These are phyloP conservation scores for Pyrgilauda ruficollis DNA, from an alignment of 2,113 vertebrate species.

Conservation along the genomic window DNA sequence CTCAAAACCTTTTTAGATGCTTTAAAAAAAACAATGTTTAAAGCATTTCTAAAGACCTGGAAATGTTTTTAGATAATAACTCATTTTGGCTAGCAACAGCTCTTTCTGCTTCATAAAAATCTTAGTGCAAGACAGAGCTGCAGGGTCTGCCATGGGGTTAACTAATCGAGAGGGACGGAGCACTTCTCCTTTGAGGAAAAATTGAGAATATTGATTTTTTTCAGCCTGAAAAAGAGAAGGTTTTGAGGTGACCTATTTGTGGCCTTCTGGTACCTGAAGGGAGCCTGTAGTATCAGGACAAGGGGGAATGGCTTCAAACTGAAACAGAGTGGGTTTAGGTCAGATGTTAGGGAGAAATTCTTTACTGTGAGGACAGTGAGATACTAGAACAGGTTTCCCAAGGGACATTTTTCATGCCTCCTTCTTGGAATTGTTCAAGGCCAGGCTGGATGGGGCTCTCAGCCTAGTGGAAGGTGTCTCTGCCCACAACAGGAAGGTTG, in stretches of 20 bases:
- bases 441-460: not conserved
- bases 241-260: not conserved
- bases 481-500: not conserved
- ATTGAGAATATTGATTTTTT: not conserved
- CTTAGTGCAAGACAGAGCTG: not conserved
- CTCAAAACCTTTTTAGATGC: not conserved
- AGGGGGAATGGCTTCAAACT: not conserved
- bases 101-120: not conserved
- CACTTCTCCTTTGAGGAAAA: not conserved
- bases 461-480: not conserved
- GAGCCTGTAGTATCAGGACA: rapidly evolving
- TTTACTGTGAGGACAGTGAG: not conserved
- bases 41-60: not conserved
- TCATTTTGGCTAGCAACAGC: rapidly evolving
- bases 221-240: not conserved
- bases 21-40: not conserved
- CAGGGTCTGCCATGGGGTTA: not conserved
- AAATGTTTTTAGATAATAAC: not conserved
- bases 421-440: not conserved
- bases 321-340: not conserved
- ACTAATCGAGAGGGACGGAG: not conserved
- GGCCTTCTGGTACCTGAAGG: not conserved
- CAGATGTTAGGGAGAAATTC: not conserved
- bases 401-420: not conserved
- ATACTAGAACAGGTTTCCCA: no score